Evolutionary conservation across 2,797 vertebrate species (phyloP).

Genomic region (Harpagifer antarcticus): DNA sequence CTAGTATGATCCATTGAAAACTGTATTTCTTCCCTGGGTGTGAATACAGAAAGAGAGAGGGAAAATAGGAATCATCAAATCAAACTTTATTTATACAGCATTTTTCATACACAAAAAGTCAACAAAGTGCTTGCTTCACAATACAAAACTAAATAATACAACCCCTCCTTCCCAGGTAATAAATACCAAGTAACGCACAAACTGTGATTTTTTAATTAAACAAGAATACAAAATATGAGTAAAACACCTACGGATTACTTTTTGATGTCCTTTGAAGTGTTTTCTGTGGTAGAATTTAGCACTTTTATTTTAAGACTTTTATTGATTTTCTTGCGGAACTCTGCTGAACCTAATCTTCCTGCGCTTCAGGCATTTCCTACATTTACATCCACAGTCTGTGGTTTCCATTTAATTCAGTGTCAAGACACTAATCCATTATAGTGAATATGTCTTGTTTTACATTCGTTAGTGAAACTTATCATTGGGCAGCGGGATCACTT

Average conservation of each 20-base stretch:
- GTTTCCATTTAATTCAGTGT: constrained; percentile 14
- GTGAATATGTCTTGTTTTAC: background rate
- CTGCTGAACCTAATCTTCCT: background rate
- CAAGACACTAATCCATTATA: background rate
- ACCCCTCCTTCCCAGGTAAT: too few relatives aligned
- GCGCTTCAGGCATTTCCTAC: too few relatives aligned
- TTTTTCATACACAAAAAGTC: too few relatives aligned
- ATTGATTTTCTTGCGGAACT: background rate
- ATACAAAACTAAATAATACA: too few relatives aligned
- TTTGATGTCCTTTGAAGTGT: too few relatives aligned
- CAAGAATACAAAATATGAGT: background rate
- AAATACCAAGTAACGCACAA: too few relatives aligned
- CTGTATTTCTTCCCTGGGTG: constrained; percentile 30
- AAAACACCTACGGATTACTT: background rate
- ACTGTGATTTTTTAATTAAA: too few relatives aligned
- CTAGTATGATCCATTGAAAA: constrained; percentile 10
- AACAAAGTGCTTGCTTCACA: too few relatives aligned
- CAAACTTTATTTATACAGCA: too few relatives aligned
- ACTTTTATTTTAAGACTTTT: background rate
- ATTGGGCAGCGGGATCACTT: background rate
- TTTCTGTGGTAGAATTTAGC: background rate
- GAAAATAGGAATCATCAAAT: too few relatives aligned
- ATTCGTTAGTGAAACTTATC: background rate
- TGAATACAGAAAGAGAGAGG: constrained; percentile 45
- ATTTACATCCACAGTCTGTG: too few relatives aligned